Base-by-base conservation (phyloP, 2,888 invertebrate species). In the Scaptomyza tumidula region DNA sequence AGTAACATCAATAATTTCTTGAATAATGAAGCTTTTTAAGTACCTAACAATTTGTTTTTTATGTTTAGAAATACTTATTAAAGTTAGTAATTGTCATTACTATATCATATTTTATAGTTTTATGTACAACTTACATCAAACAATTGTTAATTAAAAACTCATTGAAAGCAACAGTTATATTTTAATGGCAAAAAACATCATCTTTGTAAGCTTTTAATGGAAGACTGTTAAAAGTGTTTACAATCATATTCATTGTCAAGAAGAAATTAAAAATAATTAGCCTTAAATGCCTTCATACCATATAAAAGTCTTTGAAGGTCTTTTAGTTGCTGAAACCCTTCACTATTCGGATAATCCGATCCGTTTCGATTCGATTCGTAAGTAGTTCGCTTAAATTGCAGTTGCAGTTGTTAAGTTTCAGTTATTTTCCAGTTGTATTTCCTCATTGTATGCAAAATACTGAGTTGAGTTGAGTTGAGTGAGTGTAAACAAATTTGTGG, bases 401-500 rank as follows among this genome's bases (percentile, higher is more conserved):
- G 37, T 27, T 60, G 45, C 67, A 65, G 48, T 68, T 16, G 6
- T 68, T 19, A n/a, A 29, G 44, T 50, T 63, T 29, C 78, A 43
- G 78, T 75, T 67, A 58, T 78, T 61, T 78, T 73, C 49, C 58
- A 68, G 60, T 13, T 72, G 59, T 79, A 86, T 82, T 82, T 82
- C 81, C 81, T 82, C 80, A 88, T 88, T 83, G 80, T 88, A 68
- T 73, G 86, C 76, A 78, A 68, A 76, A 64, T 68, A 35, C 50
- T 50, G 59, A 49, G 65, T 19, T 52, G 56, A 49, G 69, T 60
- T n/a, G n/a, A n/a, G 3, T 3, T 52, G 56, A 49, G 69, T 60
- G 71, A 50, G 57, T 67, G 78, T 78, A 73, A 81, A 81, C 79
- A 87, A 79, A 81, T 62, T 81, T 71, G 56, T 68, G 75, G 63